phyloP scores from a whole-genome alignment of 2,113 vertebrate genomes.

The Corynorhinus townsendii region DNA sequence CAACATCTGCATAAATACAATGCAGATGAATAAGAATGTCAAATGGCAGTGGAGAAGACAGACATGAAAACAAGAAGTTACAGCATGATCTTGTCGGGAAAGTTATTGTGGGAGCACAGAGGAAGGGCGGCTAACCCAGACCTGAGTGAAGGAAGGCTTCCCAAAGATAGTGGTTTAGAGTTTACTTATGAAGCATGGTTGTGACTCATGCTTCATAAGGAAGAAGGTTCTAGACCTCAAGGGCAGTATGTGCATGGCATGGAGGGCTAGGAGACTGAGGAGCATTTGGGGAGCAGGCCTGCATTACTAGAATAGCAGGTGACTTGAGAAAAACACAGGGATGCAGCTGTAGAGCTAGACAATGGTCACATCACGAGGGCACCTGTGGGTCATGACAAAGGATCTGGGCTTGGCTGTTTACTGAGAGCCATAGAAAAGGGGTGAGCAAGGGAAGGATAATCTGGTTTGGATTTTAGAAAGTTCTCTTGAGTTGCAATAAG shows the following conservation, averaged over 20 bases:
- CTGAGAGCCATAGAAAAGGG: background rate
- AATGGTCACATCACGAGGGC: background rate
- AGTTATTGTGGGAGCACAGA: background rate
- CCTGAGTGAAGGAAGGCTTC: background rate
- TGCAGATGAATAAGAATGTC: background rate
- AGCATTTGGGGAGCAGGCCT: background rate
- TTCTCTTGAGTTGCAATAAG: background rate
- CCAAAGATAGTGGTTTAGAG: background rate
- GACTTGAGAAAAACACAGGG: no score
- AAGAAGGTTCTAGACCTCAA: background rate
- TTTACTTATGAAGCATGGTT: background rate
- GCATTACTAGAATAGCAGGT: background rate
- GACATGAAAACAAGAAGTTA: background rate
- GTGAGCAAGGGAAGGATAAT: background rate
- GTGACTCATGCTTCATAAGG: no score
- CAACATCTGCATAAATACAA: background rate
- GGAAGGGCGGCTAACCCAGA: background rate
- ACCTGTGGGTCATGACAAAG: background rate
- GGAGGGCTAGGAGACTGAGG: background rate
- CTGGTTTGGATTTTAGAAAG: conserved; percentile 15
- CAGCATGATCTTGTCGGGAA: background rate
- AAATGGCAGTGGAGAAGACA: background rate
- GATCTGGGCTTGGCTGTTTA: background rate
- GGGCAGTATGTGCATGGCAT: no score
- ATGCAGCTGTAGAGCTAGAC: background rate